Percentiles rank a stretch among this genome's conserved stretches.
phyloP scores from a whole-genome alignment of 2,113 vertebrate species.

The Pluvianellus socialis region DNA sequence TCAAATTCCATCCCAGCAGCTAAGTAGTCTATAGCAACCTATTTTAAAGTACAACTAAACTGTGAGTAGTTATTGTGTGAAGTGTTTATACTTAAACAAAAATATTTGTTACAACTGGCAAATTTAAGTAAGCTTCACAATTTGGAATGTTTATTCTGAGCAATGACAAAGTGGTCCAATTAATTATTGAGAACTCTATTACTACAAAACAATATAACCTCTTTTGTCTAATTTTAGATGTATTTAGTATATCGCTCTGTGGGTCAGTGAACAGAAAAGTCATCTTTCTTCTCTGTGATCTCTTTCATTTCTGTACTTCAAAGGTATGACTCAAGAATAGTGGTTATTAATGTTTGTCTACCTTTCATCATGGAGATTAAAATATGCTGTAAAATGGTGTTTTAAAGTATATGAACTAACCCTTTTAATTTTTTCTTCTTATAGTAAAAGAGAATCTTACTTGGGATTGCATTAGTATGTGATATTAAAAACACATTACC shows the following conservation, averaged over 20 bases:
- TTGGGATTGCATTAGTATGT: neutral
- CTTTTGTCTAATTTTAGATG: neutral
- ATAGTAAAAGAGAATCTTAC: neutral
- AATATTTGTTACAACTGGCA: neutral
- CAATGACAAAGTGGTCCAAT: neutral
- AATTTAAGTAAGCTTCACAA: neutral
- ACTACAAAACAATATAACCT: neutral
- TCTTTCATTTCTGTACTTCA: neutral
- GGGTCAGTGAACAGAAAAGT: neutral
- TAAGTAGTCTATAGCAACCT: neutral
- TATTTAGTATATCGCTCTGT: neutral
- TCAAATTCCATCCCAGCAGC: neutral
- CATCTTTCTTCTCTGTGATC: neutral
- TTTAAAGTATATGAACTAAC: neutral
- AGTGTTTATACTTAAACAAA: neutral
- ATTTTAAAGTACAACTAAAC: neutral
- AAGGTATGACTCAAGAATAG: neutral
- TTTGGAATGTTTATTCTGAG: neutral
- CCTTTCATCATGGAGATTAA: neutral
- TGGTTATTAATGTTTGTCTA: neutral
- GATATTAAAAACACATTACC: neutral
- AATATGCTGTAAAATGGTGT: neutral
- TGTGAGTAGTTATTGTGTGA: neutral
- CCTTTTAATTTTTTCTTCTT: fast-evolving
- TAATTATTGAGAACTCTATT: neutral